Conservation (phyloP, 2,888 invertebrate genomes). For the Biston betularia region DNA sequence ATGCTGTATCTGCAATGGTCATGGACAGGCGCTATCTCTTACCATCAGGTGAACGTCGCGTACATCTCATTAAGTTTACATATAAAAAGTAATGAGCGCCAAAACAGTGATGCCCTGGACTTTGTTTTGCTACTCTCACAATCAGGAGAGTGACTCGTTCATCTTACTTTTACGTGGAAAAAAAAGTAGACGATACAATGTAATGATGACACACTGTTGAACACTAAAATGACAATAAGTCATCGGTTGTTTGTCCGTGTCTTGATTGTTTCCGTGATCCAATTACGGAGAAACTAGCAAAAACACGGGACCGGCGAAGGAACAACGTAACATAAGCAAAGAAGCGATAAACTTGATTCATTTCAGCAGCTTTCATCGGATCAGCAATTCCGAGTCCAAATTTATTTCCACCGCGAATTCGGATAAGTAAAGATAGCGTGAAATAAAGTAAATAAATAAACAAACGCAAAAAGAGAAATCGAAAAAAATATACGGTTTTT, state of each 20-base stretch:
- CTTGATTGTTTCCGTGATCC: slow-evolving; percentile 21
- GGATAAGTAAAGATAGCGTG: slow-evolving; percentile 40
- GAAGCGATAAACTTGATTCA: slow-evolving; percentile 38
- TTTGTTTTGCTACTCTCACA: too few relatives aligned
- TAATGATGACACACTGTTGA: too few relatives aligned
- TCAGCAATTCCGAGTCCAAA: slow-evolving; percentile 36
- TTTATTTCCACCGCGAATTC: slow-evolving; percentile 37
- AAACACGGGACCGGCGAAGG: slow-evolving; percentile 7
- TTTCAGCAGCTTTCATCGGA: slow-evolving; percentile 28
- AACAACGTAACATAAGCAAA: slow-evolving; percentile 28
- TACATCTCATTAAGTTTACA: too few relatives aligned
- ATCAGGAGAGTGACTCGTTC: too few relatives aligned
- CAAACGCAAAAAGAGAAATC: slow-evolving; percentile 43
- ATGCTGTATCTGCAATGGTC: too few relatives aligned
- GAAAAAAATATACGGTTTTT: slow-evolving; percentile 44
- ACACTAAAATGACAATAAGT: neutral
- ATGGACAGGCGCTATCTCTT: too few relatives aligned
- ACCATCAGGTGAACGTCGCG: too few relatives aligned
- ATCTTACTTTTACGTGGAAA: too few relatives aligned
- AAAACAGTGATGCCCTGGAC: too few relatives aligned
- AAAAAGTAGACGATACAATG: too few relatives aligned
- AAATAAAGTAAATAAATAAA: slow-evolving; percentile 49
- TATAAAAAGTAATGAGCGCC: too few relatives aligned
- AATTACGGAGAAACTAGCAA: slow-evolving; percentile 15
- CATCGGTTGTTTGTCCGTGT: slow-evolving; percentile 14